Conservation (phyloP, 2,113 vertebrate genomes). For the Pardalotus punctatus region DNA sequence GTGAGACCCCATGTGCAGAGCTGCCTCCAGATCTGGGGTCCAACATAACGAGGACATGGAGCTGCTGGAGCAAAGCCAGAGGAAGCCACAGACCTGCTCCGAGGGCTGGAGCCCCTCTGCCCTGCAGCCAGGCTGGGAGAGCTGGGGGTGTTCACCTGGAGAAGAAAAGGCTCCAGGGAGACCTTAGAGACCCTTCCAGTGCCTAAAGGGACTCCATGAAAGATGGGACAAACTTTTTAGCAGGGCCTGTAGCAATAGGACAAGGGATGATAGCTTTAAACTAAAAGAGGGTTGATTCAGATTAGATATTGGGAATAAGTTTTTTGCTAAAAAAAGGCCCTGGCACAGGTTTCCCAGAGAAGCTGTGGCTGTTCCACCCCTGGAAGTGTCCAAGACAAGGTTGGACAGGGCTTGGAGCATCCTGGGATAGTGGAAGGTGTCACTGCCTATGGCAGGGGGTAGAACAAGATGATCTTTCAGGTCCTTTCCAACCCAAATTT, state of each 20-base stretch:
- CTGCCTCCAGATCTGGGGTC: background rate
- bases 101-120: background rate
- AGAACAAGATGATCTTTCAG: background rate
- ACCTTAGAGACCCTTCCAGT: rapidly evolving
- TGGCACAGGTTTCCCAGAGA: background rate
- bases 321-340: background rate
- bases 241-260: background rate
- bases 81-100: rapidly evolving
- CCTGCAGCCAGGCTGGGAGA: background rate
- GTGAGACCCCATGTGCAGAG: background rate
- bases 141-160: background rate
- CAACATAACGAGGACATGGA: background rate
- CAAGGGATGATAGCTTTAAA: background rate
- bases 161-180: background rate
- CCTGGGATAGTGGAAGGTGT: background rate
- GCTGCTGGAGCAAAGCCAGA: background rate
- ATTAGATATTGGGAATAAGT: background rate
- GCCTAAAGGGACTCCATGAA: background rate
- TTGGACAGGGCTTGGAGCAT: rapidly evolving
- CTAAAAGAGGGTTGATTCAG: background rate
- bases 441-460: background rate
- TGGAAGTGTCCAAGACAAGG: background rate
- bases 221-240: background rate
- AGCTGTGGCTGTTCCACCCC: background rate
- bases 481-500: background rate